phyloP scores from a whole-genome alignment of 2,888 invertebrate species.

The Cybosia mesomella region DNA sequence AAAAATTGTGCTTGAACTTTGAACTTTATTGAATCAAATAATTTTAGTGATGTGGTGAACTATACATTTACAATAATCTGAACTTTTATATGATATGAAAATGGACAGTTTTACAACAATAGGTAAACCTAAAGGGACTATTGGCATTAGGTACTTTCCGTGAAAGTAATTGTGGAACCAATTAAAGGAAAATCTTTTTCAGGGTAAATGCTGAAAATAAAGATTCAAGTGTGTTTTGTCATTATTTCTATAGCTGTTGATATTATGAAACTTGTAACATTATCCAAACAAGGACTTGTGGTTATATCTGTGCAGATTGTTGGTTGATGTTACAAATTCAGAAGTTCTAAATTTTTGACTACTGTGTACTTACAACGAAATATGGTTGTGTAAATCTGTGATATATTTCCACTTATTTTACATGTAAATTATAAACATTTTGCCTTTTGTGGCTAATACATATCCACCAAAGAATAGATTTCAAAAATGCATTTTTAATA shows the following conservation, averaged over 20 bases:
- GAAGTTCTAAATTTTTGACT: slow-evolving; percentile 21
- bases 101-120: slow-evolving; percentile 36
- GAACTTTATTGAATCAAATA: slow-evolving; percentile 82
- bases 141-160: slow-evolving; percentile 37
- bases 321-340: slow-evolving; percentile 38
- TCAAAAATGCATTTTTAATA: slow-evolving; percentile 44
- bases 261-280: slow-evolving; percentile 31
- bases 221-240: slow-evolving; percentile 32
- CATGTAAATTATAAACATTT: slow-evolving; percentile 36
- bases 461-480: slow-evolving; percentile 52
- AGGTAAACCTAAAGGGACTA: slow-evolving; percentile 29
- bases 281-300: slow-evolving; percentile 28
- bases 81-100: slow-evolving; percentile 45
- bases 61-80: slow-evolving; percentile 52
- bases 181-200: slow-evolving; percentile 37
- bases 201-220: slow-evolving; percentile 36
- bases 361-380: slow-evolving; percentile 46
- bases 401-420: slow-evolving; percentile 61
- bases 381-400: slow-evolving; percentile 64
- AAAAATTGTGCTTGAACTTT: slow-evolving; percentile 84
- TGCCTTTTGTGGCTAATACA: slow-evolving; percentile 44
- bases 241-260: slow-evolving; percentile 23
- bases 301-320: slow-evolving; percentile 28
- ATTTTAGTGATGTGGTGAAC: slow-evolving; percentile 80
- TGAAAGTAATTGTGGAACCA: slow-evolving; percentile 27